These are phyloP conservation scores for Drosophila atroscutellata DNA, from an alignment of 2,888 invertebrate genomes.

Conservation along the genomic window DNA sequence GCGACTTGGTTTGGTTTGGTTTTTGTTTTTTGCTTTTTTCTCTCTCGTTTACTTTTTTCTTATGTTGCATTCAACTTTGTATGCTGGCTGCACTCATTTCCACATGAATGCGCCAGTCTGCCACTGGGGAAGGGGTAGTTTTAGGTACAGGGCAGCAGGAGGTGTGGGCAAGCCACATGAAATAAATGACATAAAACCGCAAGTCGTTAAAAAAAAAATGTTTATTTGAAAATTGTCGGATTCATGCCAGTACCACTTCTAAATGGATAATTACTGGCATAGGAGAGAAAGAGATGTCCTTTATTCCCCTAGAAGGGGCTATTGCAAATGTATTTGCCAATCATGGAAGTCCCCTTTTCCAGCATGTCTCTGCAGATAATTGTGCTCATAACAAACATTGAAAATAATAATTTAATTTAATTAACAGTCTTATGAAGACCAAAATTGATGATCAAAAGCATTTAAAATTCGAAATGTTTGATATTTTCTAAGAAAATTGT, in stretches of 20 bases:
- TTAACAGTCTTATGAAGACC: not conserved
- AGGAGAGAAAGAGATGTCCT: not conserved
- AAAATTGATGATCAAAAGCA: not conserved
- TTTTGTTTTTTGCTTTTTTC: conserved; percentile 22
- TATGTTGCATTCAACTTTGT: conserved; percentile 69
- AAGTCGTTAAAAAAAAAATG: conserved; percentile 60
- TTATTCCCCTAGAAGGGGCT: not conserved
- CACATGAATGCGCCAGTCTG: conserved; percentile 70
- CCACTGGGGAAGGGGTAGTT: conserved; percentile 21
- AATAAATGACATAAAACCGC: conserved; percentile 67
- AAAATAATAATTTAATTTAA: not conserved
- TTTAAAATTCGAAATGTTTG: not conserved
- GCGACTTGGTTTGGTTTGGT: conserved; percentile 58
- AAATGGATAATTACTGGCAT: conserved; percentile 49
- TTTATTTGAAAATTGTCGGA: conserved; percentile 48
- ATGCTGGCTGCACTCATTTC: conserved; percentile 75
- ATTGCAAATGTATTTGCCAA: not conserved
- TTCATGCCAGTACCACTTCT: conserved; percentile 48
- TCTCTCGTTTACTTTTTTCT: conserved; percentile 20
- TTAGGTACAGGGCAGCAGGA: conserved; percentile 2
- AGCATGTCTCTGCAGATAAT: not conserved
- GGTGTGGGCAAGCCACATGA: conserved; percentile 27
- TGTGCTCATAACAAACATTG: not conserved
- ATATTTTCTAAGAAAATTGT: not conserved
- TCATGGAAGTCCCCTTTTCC: not conserved